Conservation (phyloP, 2,888 invertebrate genomes). For the Acleris literana region DNA sequence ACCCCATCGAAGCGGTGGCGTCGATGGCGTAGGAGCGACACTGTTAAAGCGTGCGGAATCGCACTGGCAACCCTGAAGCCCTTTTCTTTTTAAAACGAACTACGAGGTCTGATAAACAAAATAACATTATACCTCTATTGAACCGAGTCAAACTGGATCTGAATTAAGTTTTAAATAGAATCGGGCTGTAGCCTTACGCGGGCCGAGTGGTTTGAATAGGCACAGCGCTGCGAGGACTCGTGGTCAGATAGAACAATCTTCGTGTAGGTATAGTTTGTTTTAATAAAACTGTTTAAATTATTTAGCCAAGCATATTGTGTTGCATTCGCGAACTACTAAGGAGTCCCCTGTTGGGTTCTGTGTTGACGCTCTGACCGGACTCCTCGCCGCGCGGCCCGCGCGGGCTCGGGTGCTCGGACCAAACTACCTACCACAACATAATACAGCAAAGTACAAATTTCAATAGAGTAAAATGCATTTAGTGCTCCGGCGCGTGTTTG, state of each 20-base stretch:
- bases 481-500: conserved; percentile 80
- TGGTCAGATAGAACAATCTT: background rate
- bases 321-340: background rate
- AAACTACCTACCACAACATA: conserved; percentile 77
- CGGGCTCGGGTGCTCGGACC: conserved; percentile 73
- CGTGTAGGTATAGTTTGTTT: background rate
- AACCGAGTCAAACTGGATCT: background rate
- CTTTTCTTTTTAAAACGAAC: conserved; percentile 19
- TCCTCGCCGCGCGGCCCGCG: conserved; percentile 37
- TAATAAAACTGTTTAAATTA: background rate
- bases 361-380: conserved; percentile 28
- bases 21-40: conserved; percentile 8
- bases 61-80: conserved; percentile 17
- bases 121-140: too few species aligned
- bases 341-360: background rate
- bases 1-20: conserved; percentile 37
- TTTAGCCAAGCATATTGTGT: conserved; percentile 1
- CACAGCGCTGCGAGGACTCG: conserved; percentile 20
- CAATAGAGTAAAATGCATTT: conserved; percentile 75
- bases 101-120: too few species aligned
- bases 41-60: conserved; percentile 6
- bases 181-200: conserved; percentile 18
- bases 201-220: background rate
- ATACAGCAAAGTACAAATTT: conserved; percentile 82
- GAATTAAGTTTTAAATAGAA: conserved; percentile 18